A percentile compares a stretch with the other conserved stretches of the same genome.
Evolutionary conservation across 1,140 invertebrate species (phyloP).

Genomic region (Cyrtorhinus lividipennis): DNA sequence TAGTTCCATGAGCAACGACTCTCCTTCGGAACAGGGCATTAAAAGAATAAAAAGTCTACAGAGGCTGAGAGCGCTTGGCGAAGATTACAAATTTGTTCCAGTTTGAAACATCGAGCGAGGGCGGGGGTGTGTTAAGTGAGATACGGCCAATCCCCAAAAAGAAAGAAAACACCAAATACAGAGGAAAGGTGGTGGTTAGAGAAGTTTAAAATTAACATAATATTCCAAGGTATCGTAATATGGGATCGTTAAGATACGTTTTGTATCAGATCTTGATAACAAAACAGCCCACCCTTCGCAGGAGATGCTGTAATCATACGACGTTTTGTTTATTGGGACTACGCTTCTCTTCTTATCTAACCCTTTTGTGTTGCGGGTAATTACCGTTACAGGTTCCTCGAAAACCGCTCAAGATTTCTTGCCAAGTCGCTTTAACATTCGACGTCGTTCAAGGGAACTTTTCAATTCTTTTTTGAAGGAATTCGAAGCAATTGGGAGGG

Average conservation of each 20-base stretch:
- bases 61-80: neutral
- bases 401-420: neutral
- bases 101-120: neutral
- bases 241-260: conserved; percentile 7
- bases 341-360: neutral
- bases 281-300: neutral
- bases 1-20: too few species aligned
- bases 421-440: neutral
- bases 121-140: neutral
- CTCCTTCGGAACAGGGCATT: too few species aligned
- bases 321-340: neutral
- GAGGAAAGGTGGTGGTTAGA: neutral
- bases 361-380: neutral
- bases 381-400: neutral
- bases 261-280: conserved; percentile 2
- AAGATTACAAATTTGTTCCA: neutral
- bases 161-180: neutral
- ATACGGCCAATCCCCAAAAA: neutral
- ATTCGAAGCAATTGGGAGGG: too few species aligned
- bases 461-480: neutral
- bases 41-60: too few species aligned
- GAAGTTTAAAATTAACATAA: conserved; percentile 9
- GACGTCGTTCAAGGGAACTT: neutral
- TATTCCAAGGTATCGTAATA: conserved; percentile 4
- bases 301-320: conserved; percentile 2